A percentile compares a stretch with the other conserved stretches of the same genome.
These are phyloP conservation scores for Nothocercus nigrocapillus DNA, from an alignment of 2,113 vertebrate species.

Conservation along the genomic window DNA sequence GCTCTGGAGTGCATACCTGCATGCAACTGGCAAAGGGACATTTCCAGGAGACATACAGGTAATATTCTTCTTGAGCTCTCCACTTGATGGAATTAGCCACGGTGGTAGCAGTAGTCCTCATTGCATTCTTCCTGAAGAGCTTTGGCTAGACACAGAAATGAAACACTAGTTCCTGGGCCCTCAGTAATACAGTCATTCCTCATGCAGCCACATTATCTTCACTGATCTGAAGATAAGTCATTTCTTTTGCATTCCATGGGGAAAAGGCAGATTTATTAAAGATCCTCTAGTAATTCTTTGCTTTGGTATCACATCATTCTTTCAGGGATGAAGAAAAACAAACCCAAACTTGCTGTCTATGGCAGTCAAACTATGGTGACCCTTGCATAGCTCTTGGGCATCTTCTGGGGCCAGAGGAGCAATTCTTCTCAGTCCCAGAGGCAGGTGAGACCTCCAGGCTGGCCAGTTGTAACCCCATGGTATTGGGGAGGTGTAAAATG, in stretches of 20 bases:
- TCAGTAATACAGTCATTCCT: background rate
- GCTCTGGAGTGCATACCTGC: background rate
- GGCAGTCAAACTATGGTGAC: background rate
- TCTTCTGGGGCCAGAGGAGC: background rate
- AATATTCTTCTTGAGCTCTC: background rate
- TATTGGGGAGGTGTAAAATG: background rate
- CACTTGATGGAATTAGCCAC: background rate
- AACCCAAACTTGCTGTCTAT: background rate
- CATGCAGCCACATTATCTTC: background rate
- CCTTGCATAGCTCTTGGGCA: background rate
- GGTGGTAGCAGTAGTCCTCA: background rate
- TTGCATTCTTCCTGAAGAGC: fast-evolving
- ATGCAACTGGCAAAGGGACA: background rate
- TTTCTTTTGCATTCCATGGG: background rate
- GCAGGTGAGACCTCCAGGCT: background rate
- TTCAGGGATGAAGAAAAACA: background rate
- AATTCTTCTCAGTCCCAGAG: background rate
- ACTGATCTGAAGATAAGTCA: background rate
- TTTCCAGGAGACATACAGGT: background rate
- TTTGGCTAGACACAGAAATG: background rate
- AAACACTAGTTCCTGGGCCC: background rate
- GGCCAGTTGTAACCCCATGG: background rate
- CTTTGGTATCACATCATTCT: background rate
- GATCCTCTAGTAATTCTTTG: background rate
- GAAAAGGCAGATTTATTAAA: background rate